Conservation (phyloP, 2,797 vertebrate species). For the Mareca penelope region DNA sequence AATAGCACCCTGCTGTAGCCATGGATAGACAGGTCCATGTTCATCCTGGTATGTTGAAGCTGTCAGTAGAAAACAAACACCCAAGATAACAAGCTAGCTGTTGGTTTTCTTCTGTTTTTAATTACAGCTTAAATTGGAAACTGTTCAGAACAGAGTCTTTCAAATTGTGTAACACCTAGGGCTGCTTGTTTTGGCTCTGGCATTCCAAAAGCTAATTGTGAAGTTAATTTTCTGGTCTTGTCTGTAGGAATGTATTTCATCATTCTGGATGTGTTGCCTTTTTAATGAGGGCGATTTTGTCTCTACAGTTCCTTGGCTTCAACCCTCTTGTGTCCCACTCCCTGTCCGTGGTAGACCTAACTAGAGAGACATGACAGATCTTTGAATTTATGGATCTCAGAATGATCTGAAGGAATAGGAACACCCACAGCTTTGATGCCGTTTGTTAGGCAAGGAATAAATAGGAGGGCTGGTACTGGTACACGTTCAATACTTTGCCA, state of each 20-base stretch:
- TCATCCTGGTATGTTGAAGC: neutral
- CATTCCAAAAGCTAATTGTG: neutral
- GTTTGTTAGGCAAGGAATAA: neutral
- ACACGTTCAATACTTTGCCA: neutral
- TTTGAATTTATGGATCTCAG: neutral
- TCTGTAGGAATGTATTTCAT: neutral
- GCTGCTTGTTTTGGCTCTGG: neutral
- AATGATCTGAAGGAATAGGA: neutral
- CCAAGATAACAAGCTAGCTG: neutral
- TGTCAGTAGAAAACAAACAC: neutral
- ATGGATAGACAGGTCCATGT: neutral
- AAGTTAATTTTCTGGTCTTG: neutral
- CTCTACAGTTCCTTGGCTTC: neutral
- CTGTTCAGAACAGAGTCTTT: neutral
- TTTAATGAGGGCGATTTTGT: neutral
- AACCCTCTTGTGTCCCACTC: neutral
- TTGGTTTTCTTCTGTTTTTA: too few species aligned
- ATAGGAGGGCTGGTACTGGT: neutral
- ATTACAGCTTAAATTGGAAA: neutral
- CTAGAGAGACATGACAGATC: neutral
- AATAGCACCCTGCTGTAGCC: neutral
- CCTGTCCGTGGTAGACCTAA: neutral
- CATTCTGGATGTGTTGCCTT: neutral
- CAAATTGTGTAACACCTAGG: too few species aligned
- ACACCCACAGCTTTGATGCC: neutral